A percentile compares a stretch with the other conserved stretches of the same genome.
These are phyloP conservation scores for Pantherophis vulpinus DNA, from an alignment of 2,797 vertebrate genomes.

Conservation along the genomic window DNA sequence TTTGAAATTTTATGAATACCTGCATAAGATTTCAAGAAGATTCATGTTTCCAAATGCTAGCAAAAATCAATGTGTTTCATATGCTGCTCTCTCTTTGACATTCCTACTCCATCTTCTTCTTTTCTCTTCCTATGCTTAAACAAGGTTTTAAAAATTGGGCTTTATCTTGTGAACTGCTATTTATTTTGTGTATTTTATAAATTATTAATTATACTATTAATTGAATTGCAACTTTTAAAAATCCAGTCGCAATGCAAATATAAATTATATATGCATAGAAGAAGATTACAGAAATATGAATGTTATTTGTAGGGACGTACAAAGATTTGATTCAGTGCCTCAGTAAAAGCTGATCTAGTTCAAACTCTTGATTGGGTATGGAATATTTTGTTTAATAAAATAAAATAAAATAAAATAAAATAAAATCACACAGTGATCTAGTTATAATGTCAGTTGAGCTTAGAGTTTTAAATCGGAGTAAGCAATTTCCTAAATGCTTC, in stretches of 20 bases:
- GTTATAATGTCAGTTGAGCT: neutral
- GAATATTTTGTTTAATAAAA: neutral
- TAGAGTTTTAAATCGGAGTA: neutral
- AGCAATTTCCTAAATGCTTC: neutral
- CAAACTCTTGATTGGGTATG: neutral
- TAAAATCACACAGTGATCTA: neutral
- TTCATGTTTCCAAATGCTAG: neutral
- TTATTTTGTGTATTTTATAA: neutral
- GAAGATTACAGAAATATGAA: neutral
- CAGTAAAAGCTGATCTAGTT: neutral
- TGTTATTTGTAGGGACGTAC: neutral
- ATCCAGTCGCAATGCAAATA: neutral
- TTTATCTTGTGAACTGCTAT: neutral
- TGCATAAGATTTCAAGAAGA: neutral
- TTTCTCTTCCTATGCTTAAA: neutral
- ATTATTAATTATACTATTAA: neutral
- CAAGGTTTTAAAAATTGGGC: neutral
- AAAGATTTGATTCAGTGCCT: neutral
- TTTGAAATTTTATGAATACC: neutral
- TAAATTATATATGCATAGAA: neutral
- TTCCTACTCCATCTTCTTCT: neutral
- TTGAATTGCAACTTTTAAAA: neutral
- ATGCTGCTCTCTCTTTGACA: neutral
- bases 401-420: neutral
- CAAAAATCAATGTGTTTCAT: neutral